Conservation (phyloP, 1,140 invertebrate species). For the Pomacea maculata region DNA sequence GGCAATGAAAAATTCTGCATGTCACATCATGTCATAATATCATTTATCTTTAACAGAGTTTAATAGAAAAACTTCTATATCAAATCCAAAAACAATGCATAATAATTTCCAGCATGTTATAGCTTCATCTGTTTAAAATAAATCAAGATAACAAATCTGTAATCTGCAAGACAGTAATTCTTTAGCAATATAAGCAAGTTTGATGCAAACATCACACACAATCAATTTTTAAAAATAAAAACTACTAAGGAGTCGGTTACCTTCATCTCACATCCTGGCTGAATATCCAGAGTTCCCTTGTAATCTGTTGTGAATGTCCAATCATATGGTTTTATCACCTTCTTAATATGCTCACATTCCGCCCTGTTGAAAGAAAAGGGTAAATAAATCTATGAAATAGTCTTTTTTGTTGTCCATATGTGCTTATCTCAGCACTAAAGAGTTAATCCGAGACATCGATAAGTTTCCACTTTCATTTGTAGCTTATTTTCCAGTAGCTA, state of each 20-base stretch:
- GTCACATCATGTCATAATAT: too few species aligned
- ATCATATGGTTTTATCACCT: slow-evolving; percentile 90
- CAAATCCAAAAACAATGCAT: not conserved
- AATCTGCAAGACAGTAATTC: not conserved
- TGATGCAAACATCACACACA: too few species aligned
- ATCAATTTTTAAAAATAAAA: too few species aligned
- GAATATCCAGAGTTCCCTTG: slow-evolving; percentile 79
- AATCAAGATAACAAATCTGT: not conserved
- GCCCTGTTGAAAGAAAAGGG: slow-evolving; percentile 34
- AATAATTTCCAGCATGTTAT: not conserved
- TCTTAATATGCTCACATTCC: slow-evolving; percentile 73
- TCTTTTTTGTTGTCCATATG: not conserved
- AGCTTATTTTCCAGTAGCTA: too few species aligned
- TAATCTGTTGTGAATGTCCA: slow-evolving; percentile 98
- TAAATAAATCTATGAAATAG: not conserved
- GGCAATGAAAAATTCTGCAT: too few species aligned
- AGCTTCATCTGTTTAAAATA: not conserved
- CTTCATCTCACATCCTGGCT: slow-evolving; percentile 31
- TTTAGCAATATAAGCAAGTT: not conserved
- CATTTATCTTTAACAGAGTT: not conserved
- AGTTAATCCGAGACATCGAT: not conserved
- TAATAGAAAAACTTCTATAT: not conserved
- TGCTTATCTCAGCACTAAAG: not conserved
- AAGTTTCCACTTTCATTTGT: too few species aligned
- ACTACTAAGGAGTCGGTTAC: not conserved